Evolutionary conservation across 2,888 invertebrate species (phyloP), one percentile per base, ranked within the genome.

Genomic region (Chelonus formosanus): DNA sequence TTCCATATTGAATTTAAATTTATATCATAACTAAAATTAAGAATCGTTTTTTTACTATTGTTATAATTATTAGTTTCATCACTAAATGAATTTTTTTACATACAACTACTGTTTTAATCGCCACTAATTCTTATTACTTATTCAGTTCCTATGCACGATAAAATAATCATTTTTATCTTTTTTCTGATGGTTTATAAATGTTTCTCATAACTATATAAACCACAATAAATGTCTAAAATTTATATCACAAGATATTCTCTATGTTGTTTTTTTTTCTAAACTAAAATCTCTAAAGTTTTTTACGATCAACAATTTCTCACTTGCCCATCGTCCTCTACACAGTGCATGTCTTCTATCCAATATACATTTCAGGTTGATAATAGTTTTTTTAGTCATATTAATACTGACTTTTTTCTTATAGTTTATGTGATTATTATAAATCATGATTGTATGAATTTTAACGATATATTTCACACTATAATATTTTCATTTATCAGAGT

Each of bases 171-270:
- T 68, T 69, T 69, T 56, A 70, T 72, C 72, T 20, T 20, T 20
- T 20, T 20, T 20, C 20, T 20, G 20, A 20, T 20, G 45, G 20
- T 32, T 59, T 70, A 71, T 71, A 68, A 74, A 73, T 71, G 52
- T 71, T n/a, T n/a, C 67, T 65, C 64, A 67, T 69, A 70, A 70
- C 69, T 72, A 75, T 71, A 74, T 71, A 67, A 58, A 66, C 65
- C 65, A 65, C 64, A 70, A 68, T 70, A 70, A 76, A 77, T 75
- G 71, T 63, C 77, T 73, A 71, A 70, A 66, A 70, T 70, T 72
- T 70, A 70, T 73, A 74, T 73, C 71, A 70, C 71, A 80, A 79
- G 74, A 77, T 77, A 79, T 78, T 74, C 74, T 66, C 56, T 75
- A 75, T 76, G 74, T 76, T 76, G 78, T 79, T 78, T 78, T 62